Percentiles rank a stretch among this genome's conserved stretches.
Evolutionary conservation across 1,140 invertebrate species (phyloP).

Genomic region (Neotoxoptera formosana): DNA sequence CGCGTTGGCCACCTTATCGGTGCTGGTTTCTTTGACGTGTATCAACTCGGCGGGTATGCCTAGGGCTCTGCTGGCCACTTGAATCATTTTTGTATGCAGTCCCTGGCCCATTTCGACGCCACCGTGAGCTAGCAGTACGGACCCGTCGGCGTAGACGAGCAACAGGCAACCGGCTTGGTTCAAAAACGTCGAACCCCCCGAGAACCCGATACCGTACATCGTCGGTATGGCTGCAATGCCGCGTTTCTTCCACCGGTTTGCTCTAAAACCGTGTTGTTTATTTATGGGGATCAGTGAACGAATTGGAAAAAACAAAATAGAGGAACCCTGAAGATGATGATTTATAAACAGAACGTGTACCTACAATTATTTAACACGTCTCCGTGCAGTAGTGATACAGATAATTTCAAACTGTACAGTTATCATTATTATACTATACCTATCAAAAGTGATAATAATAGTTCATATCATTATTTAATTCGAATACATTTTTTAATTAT

Average conservation of each 20-base stretch:
- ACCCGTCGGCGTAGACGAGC: conserved; percentile 91
- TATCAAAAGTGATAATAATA: too few relatives aligned
- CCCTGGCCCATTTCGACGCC: conserved; percentile 98
- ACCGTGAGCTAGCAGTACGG: conserved; percentile 88
- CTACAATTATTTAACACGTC: not conserved
- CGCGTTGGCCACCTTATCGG: conserved; percentile 94
- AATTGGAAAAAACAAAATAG: not conserved
- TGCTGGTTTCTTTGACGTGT: conserved; percentile 87
- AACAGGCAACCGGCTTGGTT: conserved; percentile 91
- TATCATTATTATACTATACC: not conserved
- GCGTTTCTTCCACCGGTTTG: conserved; percentile 86
- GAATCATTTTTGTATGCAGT: conserved; percentile 93
- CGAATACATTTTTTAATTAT: not conserved
- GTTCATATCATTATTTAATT: not conserved
- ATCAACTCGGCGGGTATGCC: conserved; percentile 79
- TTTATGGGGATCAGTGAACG: not conserved
- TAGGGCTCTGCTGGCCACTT: conserved; percentile 80
- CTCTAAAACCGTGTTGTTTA: conserved; percentile 64
- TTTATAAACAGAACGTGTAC: not conserved
- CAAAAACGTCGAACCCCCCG: conserved; percentile 70
- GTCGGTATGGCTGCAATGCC: conserved; percentile 88
- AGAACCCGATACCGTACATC: conserved; percentile 90
- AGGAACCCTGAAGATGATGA: not conserved
- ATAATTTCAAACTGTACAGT: not conserved
- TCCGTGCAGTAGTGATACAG: not conserved